Base-by-base conservation (phyloP, 2,113 vertebrate genomes). In the Cnemophilus loriae region DNA sequence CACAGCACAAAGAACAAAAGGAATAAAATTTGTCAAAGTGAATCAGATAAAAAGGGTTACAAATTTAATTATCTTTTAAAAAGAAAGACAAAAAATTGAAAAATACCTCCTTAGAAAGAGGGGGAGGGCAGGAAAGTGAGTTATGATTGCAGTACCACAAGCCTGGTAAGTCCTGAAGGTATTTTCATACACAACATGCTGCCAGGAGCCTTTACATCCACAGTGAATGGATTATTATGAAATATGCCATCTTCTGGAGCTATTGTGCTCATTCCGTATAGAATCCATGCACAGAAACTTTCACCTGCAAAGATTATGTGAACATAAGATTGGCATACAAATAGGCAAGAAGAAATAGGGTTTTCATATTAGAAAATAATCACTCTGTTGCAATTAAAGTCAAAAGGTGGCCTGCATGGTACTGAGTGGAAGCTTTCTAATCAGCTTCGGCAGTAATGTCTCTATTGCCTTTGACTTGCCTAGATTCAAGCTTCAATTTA, bases 71-170 rank as follows among this genome's bases (percentile, higher is more conserved):
- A 3, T 57, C 9, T 44, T 37, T 22, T 2, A 9, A 8, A 52
- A 57, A 63, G 35, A 42, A 26, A 24, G 8, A 16, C 14, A 24
- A 47, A 42, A 35, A 78, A 63, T 4, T 4, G 11, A 17, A 37
- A 41, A 11, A 33, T 0, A 56, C 3, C 9, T n/a, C 9, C 23
- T 65, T 21, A 69, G 52, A 49, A 47, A 67, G 42, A 55, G 5
- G 20, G 1, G 5, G 3, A 24, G 10, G 24, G 1, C 2, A 14
- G 6, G 5, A n/a, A 13, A 30, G 4, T n/a, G 37, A 90, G 23
- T 70, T 79, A 42, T 15, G 7, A 26, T 70, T 67, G 27, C 57
- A 74, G 39, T 59, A 63, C 16, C 11, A 24, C n/a, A 85, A 86
- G 21, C 13, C 56, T 63, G 20, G 23, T 79, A 56, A 26, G 8